These are phyloP conservation scores for Calcarius ornatus DNA, from an alignment of 2,113 vertebrate genomes.

Conservation along the genomic window DNA sequence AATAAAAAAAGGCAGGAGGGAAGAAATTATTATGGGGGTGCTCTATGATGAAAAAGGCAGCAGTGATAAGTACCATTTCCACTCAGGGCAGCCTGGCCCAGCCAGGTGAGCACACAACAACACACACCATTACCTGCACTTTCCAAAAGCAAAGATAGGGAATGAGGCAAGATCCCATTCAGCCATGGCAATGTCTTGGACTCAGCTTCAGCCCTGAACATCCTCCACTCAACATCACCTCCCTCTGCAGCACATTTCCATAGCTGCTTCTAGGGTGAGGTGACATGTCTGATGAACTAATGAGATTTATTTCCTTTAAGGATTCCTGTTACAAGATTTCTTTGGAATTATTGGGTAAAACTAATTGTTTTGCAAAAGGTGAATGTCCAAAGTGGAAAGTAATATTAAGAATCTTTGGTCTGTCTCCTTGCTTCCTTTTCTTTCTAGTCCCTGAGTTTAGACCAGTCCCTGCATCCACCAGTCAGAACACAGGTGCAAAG, in stretches of 20 bases:
- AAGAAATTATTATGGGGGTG: background rate
- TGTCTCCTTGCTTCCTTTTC: background rate
- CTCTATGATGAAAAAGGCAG: background rate
- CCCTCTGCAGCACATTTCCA: background rate
- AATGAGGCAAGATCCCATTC: background rate
- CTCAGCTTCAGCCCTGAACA: background rate
- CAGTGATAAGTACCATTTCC: background rate
- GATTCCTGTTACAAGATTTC: background rate
- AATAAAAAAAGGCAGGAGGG: background rate
- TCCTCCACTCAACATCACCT: background rate
- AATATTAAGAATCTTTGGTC: background rate
- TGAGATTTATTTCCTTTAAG: background rate
- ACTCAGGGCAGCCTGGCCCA: background rate
- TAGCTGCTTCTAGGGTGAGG: background rate
- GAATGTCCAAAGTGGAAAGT: background rate
- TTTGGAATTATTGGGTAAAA: background rate
- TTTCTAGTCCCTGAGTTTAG: background rate
- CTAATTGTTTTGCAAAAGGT: background rate
- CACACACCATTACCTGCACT: background rate
- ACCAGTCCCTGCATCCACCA: rapidly evolving
- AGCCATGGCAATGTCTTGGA: background rate
- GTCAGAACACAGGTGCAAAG: background rate
- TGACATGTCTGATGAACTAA: background rate
- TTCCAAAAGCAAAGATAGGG: background rate
- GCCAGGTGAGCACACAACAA: background rate